These are phyloP conservation scores for Bergia puertoricense DNA, from an alignment of 92 coral and sea anemone genomes.

Conservation along the genomic window DNA sequence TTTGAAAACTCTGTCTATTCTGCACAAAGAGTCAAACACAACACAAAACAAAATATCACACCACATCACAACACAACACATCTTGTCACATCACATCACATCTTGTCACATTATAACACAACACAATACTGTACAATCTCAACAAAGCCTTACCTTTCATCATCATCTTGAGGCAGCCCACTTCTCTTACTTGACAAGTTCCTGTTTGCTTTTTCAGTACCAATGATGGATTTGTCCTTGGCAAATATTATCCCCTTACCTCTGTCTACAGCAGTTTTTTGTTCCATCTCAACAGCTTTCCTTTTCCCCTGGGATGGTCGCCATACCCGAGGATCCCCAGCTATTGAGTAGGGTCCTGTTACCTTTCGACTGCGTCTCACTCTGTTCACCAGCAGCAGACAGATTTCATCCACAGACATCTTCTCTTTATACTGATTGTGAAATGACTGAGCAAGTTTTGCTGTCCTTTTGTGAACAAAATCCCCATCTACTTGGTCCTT, in stretches of 20 bases:
- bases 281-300: slow-evolving; percentile 7
- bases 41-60: no score
- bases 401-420: slow-evolving; percentile 82
- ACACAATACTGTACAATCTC: not conserved
- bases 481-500: slow-evolving; percentile 37
- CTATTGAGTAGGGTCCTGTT: slow-evolving; percentile 57
- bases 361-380: slow-evolving; percentile 59
- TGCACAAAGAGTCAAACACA: no score
- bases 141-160: slow-evolving; percentile 31
- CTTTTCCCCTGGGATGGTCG: slow-evolving; percentile 34
- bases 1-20: no score
- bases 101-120: no score
- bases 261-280: slow-evolving; percentile 23
- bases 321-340: slow-evolving; percentile 62
- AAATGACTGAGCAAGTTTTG: slow-evolving; percentile 59
- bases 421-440: slow-evolving; percentile 81
- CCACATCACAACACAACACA: no score
- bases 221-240: slow-evolving; percentile 54
- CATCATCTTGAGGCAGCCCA: slow-evolving; percentile 13
- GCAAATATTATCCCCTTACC: slow-evolving; percentile 39
- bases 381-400: slow-evolving; percentile 79
- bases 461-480: slow-evolving; percentile 44
- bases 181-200: slow-evolving; percentile 34
- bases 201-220: slow-evolving; percentile 44
- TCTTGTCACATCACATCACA: no score